phyloP scores from a whole-genome alignment of 1,140 invertebrate genomes.

The Delia radicum region DNA sequence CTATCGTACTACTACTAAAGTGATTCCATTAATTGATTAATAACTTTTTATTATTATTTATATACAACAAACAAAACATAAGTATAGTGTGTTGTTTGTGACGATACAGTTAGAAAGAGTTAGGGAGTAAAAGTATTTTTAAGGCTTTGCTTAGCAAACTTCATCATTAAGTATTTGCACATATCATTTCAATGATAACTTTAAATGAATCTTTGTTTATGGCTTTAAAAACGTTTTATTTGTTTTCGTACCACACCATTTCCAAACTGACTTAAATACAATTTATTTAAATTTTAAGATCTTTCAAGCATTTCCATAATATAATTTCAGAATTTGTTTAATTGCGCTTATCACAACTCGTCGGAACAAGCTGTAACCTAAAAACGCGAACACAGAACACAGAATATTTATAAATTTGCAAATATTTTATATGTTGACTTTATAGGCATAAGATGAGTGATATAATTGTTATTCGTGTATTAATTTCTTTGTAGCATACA shows the following conservation, averaged over 20 bases:
- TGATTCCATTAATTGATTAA: slow-evolving; percentile 3
- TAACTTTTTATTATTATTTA: not conserved
- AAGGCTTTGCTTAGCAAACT: slow-evolving; percentile 25
- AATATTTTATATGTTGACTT: too few species aligned
- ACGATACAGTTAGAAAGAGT: not conserved
- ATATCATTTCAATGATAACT: slow-evolving; percentile 15
- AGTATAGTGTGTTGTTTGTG: not conserved
- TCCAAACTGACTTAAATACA: too few species aligned
- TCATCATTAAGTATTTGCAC: slow-evolving; percentile 19
- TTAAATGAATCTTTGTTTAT: not conserved
- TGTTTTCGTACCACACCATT: not conserved
- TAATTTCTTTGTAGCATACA: too few species aligned
- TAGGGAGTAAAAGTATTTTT: not conserved
- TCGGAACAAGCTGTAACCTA: too few species aligned
- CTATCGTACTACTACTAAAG: not conserved
- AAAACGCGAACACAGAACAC: too few species aligned
- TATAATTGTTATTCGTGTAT: too few species aligned
- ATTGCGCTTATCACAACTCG: too few species aligned
- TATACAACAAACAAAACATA: not conserved
- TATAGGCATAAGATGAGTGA: too few species aligned
- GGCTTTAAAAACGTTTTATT: not conserved
- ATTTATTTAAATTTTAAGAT: too few species aligned
- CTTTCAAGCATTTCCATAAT: too few species aligned
- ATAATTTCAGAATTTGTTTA: too few species aligned
- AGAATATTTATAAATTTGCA: too few species aligned